Percentiles rank a stretch among this genome's conserved stretches.
Conservation (phyloP, 2,888 invertebrate species). For the Trypoxylon attenuatum region DNA sequence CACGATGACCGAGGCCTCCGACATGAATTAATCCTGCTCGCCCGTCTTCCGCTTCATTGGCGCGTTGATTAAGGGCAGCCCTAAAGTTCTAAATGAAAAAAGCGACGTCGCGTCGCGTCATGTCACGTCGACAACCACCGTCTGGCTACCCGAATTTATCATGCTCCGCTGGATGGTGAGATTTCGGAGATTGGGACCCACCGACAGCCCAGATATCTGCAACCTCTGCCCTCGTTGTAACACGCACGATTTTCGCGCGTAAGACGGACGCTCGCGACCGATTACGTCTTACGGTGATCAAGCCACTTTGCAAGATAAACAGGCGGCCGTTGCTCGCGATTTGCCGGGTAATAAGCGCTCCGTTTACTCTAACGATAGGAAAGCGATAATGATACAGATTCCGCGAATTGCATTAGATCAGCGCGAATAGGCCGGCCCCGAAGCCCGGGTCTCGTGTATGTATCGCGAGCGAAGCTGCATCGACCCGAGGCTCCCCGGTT, state of each 20-base stretch:
- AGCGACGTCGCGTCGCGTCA: not conserved
- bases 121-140: no score
- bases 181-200: no score
- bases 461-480: not conserved
- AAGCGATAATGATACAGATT: constrained; percentile 3
- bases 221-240: no score
- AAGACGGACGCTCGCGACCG: not conserved
- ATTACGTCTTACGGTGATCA: not conserved
- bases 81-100: constrained; percentile 24
- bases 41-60: constrained; percentile 36
- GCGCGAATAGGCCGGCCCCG: no score
- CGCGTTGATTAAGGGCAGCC: constrained; percentile 48
- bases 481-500: no score
- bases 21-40: constrained; percentile 52
- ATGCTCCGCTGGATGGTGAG: no score
- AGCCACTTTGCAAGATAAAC: not conserved
- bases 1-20: constrained; percentile 27
- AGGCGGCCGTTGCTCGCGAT: not conserved
- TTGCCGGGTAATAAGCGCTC: not conserved
- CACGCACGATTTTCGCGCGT: not conserved
- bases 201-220: no score
- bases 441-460: no score
- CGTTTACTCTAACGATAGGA: not conserved
- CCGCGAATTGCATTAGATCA: not conserved
- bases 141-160: no score